Base-by-base conservation (phyloP, 2,888 invertebrate genomes). In the Beris morrisii region DNA sequence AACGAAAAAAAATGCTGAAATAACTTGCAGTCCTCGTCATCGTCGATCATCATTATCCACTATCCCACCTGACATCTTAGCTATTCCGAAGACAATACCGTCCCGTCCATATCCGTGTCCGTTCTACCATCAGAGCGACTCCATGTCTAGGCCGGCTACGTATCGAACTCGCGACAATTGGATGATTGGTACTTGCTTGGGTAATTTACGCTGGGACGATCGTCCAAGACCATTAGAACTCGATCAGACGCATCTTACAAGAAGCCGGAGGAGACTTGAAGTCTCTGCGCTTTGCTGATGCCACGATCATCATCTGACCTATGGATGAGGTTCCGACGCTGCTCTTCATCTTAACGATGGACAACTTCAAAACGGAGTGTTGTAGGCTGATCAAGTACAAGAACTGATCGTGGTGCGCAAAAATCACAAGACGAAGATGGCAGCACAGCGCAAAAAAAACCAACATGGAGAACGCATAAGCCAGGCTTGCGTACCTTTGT, bases 41-140 rank as follows among this genome's bases (percentile, higher is more conserved):
- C 68, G 65, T 68, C 63, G 59, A 68, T 65, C 68, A 66, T 68
- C 63, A 68, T 68, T 68, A 65, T 65, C 65, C 57, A 65, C 57
- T 52, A 44, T 56, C 53, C 56, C 68, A 68, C 68, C 68, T 68
- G 68, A 66, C 61, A 63, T 61, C 13, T 22, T 38, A 32, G 52
- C 61, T 12, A 61, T 56, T 54, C 15, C 56, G 15, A 13, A 30
- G 56, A 44, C 56, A 56, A 43, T 61, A 61, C 45, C 31, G 61
- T 61, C 61, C 52, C 13, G 45, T 13, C 45, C 45, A 58, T 38
- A 61, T 61, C 52, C 61, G 38, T 22, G 61, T 15, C 52, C 52
- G 52, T 52, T 61, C 52, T 52, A 28, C 38, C 38, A 38, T 38
- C 38, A 38, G 32, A 61, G 61, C 50, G 61, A 61, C 61, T 61